Conservation (phyloP, 2,888 invertebrate genomes). For the Drosophila macrospina region DNA sequence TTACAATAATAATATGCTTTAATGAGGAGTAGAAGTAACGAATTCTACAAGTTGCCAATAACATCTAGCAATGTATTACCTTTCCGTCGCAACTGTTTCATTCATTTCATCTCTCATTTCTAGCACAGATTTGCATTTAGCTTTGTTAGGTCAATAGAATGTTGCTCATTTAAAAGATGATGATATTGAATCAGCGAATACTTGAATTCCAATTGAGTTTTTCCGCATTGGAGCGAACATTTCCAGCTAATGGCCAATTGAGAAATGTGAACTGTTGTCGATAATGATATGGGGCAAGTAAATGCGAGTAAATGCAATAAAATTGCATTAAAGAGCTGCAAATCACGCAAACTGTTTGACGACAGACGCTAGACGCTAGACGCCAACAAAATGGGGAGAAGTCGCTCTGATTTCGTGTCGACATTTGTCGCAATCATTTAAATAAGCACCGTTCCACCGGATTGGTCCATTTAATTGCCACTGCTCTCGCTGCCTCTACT, state of each 20-base stretch:
- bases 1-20: too few species aligned
- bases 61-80: not conserved
- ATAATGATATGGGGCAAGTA: conserved; percentile 52
- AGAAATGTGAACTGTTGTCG: conserved; percentile 41
- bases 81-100: not conserved
- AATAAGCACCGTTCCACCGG: conserved; percentile 41
- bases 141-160: conserved; percentile 1
- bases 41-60: too few species aligned
- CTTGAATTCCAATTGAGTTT: conserved; percentile 5
- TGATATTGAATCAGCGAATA: not conserved
- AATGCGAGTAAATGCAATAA: conserved; percentile 59
- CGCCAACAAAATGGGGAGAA: conserved; percentile 36
- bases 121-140: not conserved
- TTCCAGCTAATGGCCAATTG: conserved; percentile 21
- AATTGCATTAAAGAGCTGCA: conserved; percentile 46
- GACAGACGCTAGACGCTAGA: conserved; percentile 8
- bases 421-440: conserved; percentile 51
- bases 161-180: conserved; percentile 4
- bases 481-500: not conserved
- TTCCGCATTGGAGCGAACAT: conserved; percentile 11
- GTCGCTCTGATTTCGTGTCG: conserved; percentile 36
- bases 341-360: conserved; percentile 40
- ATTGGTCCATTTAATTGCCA: conserved; percentile 27
- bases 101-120: not conserved
- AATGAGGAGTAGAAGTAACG: too few species aligned